Conservation (phyloP, 2,797 vertebrate genomes). For the Anabacerthia variegaticeps region DNA sequence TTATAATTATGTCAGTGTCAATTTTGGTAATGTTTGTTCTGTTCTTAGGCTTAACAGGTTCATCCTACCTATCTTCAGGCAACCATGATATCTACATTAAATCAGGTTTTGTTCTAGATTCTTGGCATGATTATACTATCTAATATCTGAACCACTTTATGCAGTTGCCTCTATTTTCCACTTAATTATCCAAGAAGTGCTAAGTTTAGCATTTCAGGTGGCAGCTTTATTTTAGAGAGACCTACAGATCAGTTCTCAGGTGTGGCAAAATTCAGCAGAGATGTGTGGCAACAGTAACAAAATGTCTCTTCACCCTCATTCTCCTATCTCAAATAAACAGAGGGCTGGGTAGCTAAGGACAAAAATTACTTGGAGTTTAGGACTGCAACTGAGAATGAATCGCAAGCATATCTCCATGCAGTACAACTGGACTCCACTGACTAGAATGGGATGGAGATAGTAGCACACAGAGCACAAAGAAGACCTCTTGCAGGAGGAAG, state of each 20-base stretch:
- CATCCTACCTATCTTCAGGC: background rate
- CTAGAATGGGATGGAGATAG: background rate
- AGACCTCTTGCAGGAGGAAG: background rate
- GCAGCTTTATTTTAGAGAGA: background rate
- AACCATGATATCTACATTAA: background rate
- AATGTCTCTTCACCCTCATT: background rate
- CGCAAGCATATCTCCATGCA: accelerated
- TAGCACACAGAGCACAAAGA: background rate
- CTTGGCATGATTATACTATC: background rate
- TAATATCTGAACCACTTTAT: background rate
- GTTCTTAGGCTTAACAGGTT: background rate
- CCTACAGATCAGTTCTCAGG: background rate
- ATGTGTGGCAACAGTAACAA: background rate
- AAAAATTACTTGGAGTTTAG: background rate
- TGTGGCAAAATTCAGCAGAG: background rate
- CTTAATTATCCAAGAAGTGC: background rate
- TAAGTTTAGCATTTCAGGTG: background rate
- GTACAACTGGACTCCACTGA: background rate
- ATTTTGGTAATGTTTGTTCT: background rate
- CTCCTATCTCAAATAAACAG: background rate
- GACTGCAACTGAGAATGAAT: background rate
- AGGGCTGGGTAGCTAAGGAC: background rate
- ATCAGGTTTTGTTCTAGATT: background rate
- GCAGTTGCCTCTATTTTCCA: background rate
- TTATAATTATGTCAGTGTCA: background rate